A percentile compares a stretch with the other conserved stretches of the same genome.
These are phyloP conservation scores for Diphyllodes magnificus DNA, from an alignment of 2,113 vertebrate species.

Conservation along the genomic window DNA sequence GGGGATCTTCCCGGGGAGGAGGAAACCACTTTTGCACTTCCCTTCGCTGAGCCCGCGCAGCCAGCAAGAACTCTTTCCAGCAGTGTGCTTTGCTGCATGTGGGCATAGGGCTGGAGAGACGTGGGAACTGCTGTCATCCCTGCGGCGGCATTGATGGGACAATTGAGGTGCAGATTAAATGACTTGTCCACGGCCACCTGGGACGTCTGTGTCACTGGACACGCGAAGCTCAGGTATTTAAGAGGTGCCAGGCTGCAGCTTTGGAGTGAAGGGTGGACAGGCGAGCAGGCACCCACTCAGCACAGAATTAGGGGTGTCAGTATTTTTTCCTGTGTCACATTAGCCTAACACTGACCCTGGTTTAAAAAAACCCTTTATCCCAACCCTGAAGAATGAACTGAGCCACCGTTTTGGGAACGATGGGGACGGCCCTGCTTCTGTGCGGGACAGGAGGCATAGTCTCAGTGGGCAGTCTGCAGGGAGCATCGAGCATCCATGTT, in stretches of 20 bases:
- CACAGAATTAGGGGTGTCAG: neutral
- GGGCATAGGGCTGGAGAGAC: neutral
- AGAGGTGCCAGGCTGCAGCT: neutral
- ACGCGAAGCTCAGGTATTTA: accelerated
- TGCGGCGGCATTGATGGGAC: accelerated
- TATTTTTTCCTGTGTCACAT: neutral
- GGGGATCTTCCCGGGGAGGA: neutral
- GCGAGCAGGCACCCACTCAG: neutral
- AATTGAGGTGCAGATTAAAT: neutral
- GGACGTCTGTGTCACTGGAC: neutral
- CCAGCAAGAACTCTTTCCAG: neutral
- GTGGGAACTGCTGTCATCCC: neutral
- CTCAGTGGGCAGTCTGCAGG: neutral
- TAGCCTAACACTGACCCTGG: neutral
- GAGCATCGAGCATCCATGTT: neutral
- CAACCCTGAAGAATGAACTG: neutral
- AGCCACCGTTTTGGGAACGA: accelerated
- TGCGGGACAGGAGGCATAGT: neutral
- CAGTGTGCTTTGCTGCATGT: accelerated
- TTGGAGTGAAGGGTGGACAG: neutral
- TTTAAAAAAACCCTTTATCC: neutral
- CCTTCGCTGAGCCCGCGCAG: accelerated
- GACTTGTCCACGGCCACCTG: neutral
- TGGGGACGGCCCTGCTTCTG: neutral
- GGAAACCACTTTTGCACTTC: neutral